Evolutionary conservation across 2,888 invertebrate species (phyloP), one percentile per base, ranked within the genome.

Genomic region (Adelognathus sp.): DNA sequence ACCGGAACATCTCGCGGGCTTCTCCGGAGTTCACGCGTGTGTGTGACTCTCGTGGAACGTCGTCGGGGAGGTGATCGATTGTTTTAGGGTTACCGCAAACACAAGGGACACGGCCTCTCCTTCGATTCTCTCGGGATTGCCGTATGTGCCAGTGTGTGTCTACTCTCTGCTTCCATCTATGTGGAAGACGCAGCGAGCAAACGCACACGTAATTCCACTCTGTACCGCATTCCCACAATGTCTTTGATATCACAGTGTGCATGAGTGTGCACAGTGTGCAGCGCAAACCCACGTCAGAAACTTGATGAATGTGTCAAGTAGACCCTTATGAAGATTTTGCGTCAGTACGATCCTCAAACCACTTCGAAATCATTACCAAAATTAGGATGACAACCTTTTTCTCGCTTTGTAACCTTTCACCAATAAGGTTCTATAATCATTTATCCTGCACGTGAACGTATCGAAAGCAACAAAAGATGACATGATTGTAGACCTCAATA

Each of bases 251-350:
- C 83, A 78, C 52, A 67, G 64, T 50, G 41, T 60, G 54, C 72
- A 50, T 39, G 50, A 39, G 50, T 52, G n/a, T n/a, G n/a, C n/a
- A 63, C 54, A 71, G 21, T n/a, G n/a, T n/a, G n/a, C n/a, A 27
- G 29, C 46, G 27, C 31, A 33, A 63, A 41, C 21, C 56, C 46
- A 18, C 44, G 29, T 18, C 52, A 36, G 67, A 72, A n/a, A 56
- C 85, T 87, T 90, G 89, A 89, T 90, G 89, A 90, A 90, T 90
- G 87, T 89, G 88, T 86, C 88, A 89, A 88, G 83, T 86, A 86
- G 85, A 72, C 74, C 54, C 72, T n/a, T n/a, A n/a, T n/a, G n/a
- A n/a, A n/a, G n/a, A n/a, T n/a, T n/a, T n/a, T n/a, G n/a, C n/a
- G n/a, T n/a, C n/a, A n/a, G n/a, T n/a, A n/a, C n/a, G n/a, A n/a